Conservation (phyloP, 1,140 invertebrate species). For the Hirudo medicinalis region DNA sequence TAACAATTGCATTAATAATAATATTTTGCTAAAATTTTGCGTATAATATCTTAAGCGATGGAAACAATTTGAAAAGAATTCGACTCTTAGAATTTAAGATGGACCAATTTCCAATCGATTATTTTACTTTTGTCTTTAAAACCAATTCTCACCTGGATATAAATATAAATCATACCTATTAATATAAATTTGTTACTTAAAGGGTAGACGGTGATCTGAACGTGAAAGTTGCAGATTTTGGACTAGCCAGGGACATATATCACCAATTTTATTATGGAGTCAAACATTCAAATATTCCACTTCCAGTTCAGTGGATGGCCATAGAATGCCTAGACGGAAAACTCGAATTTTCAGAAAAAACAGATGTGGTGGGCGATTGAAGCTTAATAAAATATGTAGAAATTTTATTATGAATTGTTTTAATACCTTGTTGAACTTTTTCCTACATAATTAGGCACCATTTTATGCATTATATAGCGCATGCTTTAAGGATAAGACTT, state of each 20-base stretch:
- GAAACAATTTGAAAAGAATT: too few relatives aligned
- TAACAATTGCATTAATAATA: too few relatives aligned
- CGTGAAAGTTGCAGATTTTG: conserved; percentile 38
- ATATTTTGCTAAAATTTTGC: too few relatives aligned
- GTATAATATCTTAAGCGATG: too few relatives aligned
- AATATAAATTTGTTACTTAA: background rate
- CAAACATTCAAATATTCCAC: conserved; percentile 15
- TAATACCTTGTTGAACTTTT: background rate
- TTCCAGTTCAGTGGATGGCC: conserved; percentile 32
- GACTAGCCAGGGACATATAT: conserved; percentile 33
- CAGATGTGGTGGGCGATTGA: conserved; percentile 26
- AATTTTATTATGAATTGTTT: background rate
- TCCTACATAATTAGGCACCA: too few relatives aligned
- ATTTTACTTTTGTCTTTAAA: too few relatives aligned
- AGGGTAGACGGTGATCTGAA: conserved; percentile 28
- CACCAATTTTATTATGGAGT: conserved; percentile 32
- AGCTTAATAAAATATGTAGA: background rate
- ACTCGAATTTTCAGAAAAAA: conserved; percentile 25
- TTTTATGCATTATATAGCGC: background rate
- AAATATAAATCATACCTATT: too few relatives aligned
- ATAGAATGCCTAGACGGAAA: conserved; percentile 27
- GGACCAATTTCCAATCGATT: too few relatives aligned
- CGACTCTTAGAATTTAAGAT: too few relatives aligned
- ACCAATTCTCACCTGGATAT: too few relatives aligned
- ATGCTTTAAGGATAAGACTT: background rate